These are phyloP conservation scores for Drosophila ambigua DNA, from an alignment of 1,140 invertebrate species.

Conservation along the genomic window DNA sequence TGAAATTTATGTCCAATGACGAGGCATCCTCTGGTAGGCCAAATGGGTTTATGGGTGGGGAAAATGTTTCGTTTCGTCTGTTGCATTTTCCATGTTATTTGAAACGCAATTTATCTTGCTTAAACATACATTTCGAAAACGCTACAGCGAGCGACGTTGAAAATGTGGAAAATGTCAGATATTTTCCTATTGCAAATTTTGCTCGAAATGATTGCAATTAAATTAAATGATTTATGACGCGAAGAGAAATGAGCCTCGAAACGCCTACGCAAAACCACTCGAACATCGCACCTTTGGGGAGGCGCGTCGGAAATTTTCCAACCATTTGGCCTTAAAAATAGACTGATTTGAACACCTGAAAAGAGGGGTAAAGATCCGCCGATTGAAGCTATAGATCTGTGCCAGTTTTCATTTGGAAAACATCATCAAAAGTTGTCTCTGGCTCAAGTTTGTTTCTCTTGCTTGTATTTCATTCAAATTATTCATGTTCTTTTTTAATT, in stretches of 20 bases:
- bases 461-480: conserved; percentile 42
- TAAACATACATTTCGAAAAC: conserved; percentile 44
- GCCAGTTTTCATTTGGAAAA: conserved; percentile 67
- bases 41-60: conserved; percentile 28
- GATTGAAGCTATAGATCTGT: conserved; percentile 41
- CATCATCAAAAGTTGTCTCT: conserved; percentile 56
- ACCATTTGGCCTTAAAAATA: conserved; percentile 37
- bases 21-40: conserved; percentile 13
- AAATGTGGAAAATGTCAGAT: conserved; percentile 36
- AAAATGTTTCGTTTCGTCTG: conserved; percentile 55
- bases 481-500: conserved; percentile 63
- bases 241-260: conserved; percentile 21
- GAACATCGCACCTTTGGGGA: conserved; percentile 8
- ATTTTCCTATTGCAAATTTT: conserved; percentile 47
- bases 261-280: conserved; percentile 53
- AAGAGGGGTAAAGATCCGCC: neutral
- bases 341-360: conserved; percentile 66
- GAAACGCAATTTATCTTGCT: conserved; percentile 70
- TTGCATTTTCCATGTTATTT: conserved; percentile 69
- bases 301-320: conserved; percentile 18
- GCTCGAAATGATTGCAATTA: conserved; percentile 75
- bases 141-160: conserved; percentile 19
- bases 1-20: conserved; percentile 65
- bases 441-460: conserved; percentile 36
- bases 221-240: conserved; percentile 68